Base-by-base conservation (phyloP, 2,888 invertebrate genomes). In the Drosophila putrida region DNA sequence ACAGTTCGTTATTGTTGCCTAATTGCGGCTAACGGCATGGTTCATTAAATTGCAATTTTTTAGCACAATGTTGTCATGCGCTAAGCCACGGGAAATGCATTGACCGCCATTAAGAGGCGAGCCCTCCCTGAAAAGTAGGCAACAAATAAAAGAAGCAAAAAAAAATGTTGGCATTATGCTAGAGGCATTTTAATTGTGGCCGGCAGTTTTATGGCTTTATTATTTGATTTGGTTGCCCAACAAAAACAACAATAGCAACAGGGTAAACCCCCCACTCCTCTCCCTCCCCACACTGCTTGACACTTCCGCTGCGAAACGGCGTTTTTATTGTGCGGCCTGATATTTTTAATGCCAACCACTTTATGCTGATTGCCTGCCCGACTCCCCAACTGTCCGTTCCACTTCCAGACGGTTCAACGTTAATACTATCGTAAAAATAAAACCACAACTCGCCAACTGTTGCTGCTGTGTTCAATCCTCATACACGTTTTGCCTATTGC, bases 311-410 rank as follows among this genome's bases (percentile, higher is more conserved):
- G 74, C 51, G 80, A 67, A 83, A 75, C 60, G 79, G 71, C 80
- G 71, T 49, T 87, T 82, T 83, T 84, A 84, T 84, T 87, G 78
- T 80, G 75, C 78, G 84, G 80, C 85, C 68, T 82, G 85, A 84
- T 88, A 88, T 85, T 88, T 88, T 88, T 85, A 84, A 85, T 88
- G 81, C 73, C 72, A 75, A 79, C 77, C 85, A 85, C 88, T 88
- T 85, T 88, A 85, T 85, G 84, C 78, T 88, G 83, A 84, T 84
- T 84, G 87, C 83, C 87, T 72, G 71, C 63, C 60, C 41, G 15
- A 44, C 44, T 54, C 61, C 44, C 46, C 20, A 28, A 15, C 60
- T 35, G 33, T 11, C 41, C 33, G 75, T 43, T 54, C 44, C 44
- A 13, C 41, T 50, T 39, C 25, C 39, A 38, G 78, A 35, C 68